Percentiles rank a stretch among this genome's conserved stretches.
phyloP scores from a whole-genome alignment of 2,113 vertebrate genomes.

The Oryzias celebensis region DNA sequence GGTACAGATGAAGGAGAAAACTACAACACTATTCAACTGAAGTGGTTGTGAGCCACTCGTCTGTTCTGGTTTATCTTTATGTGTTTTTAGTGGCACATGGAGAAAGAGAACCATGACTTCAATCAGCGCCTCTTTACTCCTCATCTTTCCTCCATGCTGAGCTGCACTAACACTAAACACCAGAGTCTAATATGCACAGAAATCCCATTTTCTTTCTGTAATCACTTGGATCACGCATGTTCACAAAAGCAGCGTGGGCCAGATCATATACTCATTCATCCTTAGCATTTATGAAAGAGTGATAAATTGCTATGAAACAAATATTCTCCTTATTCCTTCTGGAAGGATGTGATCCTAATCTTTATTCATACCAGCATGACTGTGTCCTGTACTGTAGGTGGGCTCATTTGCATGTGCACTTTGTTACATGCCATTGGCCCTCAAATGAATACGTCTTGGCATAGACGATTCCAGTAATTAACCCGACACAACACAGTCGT shows the following conservation, averaged over 20 bases:
- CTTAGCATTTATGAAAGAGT: slow-evolving; percentile 13
- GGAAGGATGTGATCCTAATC: slow-evolving; percentile 1
- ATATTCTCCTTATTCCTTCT: slow-evolving; percentile 3
- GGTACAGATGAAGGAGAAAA: background rate
- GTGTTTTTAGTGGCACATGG: slow-evolving; percentile 9
- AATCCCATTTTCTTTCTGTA: slow-evolving; percentile 8
- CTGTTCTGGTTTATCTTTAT: slow-evolving; percentile 36
- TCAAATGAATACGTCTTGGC: slow-evolving; percentile 53
- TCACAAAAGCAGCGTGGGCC: slow-evolving; percentile 2
- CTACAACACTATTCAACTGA: slow-evolving; percentile 12
- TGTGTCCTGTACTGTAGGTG: slow-evolving; percentile 43
- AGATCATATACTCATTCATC: slow-evolving; percentile 3
- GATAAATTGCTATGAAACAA: slow-evolving; percentile 26
- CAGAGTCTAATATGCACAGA: background rate
- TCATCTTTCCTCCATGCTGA: background rate
- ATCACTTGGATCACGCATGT: slow-evolving; percentile 22
- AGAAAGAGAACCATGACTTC: slow-evolving; percentile 5
- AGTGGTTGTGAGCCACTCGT: slow-evolving; percentile 4
- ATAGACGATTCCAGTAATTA: slow-evolving; percentile 65
- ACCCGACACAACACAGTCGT: slow-evolving; percentile 70
- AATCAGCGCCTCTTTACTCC: background rate
- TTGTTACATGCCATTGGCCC: slow-evolving; percentile 64
- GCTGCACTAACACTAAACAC: background rate
- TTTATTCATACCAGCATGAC: slow-evolving; percentile 17
- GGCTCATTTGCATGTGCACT: slow-evolving; percentile 68